Percentiles rank a stretch among this genome's conserved stretches.
Evolutionary conservation across 2,888 invertebrate genomes (phyloP).

Genomic region (Hedya salicella): DNA sequence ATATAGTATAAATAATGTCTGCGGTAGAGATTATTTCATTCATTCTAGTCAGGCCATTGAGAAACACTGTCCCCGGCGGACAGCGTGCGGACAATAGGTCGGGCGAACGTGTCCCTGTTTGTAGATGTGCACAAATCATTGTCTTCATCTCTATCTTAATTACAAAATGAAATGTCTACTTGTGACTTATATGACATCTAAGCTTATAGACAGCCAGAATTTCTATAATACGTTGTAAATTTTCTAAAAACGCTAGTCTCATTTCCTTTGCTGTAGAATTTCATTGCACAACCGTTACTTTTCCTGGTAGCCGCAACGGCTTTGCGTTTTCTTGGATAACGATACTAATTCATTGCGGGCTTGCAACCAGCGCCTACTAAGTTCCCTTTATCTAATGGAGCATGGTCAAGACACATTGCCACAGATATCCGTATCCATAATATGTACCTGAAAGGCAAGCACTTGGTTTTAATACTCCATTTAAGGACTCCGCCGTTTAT

Average conservation of each 20-base stretch:
- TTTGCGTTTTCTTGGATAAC: conserved; percentile 24
- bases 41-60: conserved; percentile 76
- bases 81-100: conserved; percentile 68
- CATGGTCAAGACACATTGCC: conserved; percentile 41
- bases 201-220: too few species aligned
- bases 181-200: too few species aligned
- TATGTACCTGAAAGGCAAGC: conserved; percentile 40
- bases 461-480: conserved; percentile 42
- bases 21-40: conserved; percentile 78
- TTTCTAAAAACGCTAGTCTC: too few species aligned
- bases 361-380: conserved; percentile 31
- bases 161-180: background rate
- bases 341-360: conserved; percentile 38
- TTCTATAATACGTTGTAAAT: too few species aligned
- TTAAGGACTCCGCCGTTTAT: conserved; percentile 38
- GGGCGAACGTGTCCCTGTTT: conserved; percentile 51
- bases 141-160: conserved; percentile 46
- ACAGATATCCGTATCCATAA: conserved; percentile 38
- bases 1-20: conserved; percentile 74
- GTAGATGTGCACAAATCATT: conserved; percentile 65
- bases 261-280: background rate
- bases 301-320: conserved; percentile 9
- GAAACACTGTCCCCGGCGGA: conserved; percentile 62
- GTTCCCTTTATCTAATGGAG: conserved; percentile 40
- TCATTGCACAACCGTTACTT: conserved; percentile 11